Percentiles rank a stretch among this genome's conserved stretches.
Evolutionary conservation across 2,113 vertebrate species (phyloP).

Genomic region (Takifugu flavidus): DNA sequence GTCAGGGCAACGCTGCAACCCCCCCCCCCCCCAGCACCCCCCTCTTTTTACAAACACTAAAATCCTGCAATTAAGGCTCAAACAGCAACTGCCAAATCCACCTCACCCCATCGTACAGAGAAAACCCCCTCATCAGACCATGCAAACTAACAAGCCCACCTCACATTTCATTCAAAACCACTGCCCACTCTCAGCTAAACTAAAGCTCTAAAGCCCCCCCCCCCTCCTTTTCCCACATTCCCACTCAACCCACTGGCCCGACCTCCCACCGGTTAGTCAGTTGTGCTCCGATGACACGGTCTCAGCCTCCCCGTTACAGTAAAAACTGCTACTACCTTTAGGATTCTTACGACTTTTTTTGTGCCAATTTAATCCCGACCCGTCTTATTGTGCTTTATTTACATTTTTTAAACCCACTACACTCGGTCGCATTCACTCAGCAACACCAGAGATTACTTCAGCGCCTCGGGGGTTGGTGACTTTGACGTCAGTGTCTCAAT

Average conservation of each 20-base stretch:
- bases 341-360: neutral
- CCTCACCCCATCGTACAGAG: constrained; percentile 21
- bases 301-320: neutral
- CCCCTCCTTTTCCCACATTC: constrained; percentile 25
- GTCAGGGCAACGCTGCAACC: constrained; percentile 47
- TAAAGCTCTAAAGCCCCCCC: constrained; percentile 13
- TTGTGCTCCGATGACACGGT: constrained; percentile 2
- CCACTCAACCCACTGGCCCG: constrained; percentile 19
- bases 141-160: constrained; percentile 55
- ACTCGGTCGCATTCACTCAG: too few relatives aligned
- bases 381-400: too few relatives aligned
- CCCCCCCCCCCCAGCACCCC: constrained; percentile 11
- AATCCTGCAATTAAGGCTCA: constrained; percentile 73
- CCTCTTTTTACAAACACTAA: constrained; percentile 62
- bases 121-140: constrained; percentile 43
- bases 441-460: too few relatives aligned
- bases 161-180: constrained; percentile 34
- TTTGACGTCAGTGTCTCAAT: neutral
- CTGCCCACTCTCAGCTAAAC: constrained; percentile 15
- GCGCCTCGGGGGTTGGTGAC: too few relatives aligned
- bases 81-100: constrained; percentile 80
- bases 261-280: constrained; percentile 7
- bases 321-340: constrained; percentile 3
- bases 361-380: neutral
- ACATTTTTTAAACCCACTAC: too few relatives aligned